These are phyloP conservation scores for Manis javanica DNA, from an alignment of 2,797 vertebrate genomes.

Conservation along the genomic window DNA sequence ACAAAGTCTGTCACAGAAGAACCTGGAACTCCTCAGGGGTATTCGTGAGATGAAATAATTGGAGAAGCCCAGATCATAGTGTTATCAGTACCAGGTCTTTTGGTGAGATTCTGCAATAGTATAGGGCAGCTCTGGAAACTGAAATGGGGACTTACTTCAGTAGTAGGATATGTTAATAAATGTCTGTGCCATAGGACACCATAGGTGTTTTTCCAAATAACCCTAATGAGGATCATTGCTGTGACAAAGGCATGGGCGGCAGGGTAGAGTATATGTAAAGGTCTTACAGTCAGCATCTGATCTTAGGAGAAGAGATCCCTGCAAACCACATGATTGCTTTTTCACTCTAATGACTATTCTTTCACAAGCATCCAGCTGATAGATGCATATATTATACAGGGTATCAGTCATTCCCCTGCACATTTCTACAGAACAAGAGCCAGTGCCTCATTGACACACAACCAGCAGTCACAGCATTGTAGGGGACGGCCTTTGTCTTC, in stretches of 20 bases:
- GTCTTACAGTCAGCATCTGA: not conserved
- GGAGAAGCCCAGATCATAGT: not conserved
- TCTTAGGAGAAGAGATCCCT: not conserved
- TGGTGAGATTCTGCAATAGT: not conserved
- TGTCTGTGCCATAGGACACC: not conserved
- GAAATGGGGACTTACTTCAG: not conserved
- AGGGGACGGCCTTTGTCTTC: too few species aligned
- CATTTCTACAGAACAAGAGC: not conserved
- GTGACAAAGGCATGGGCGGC: not conserved
- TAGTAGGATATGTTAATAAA: not conserved
- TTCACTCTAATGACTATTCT: not conserved
- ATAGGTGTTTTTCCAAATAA: not conserved
- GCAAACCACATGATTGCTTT: not conserved
- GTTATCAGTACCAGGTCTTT: not conserved
- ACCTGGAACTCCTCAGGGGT: not conserved
- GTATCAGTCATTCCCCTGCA: not conserved
- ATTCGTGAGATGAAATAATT: not conserved
- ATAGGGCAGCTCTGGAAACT: not conserved
- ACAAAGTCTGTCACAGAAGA: not conserved
- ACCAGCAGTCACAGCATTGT: not conserved
- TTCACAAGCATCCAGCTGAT: not conserved
- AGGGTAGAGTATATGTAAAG: not conserved
- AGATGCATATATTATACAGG: not conserved
- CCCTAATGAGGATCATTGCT: not conserved
- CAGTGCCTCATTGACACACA: not conserved